Evolutionary conservation across 1,140 invertebrate species (phyloP).

Genomic region (Atta colombica): DNA sequence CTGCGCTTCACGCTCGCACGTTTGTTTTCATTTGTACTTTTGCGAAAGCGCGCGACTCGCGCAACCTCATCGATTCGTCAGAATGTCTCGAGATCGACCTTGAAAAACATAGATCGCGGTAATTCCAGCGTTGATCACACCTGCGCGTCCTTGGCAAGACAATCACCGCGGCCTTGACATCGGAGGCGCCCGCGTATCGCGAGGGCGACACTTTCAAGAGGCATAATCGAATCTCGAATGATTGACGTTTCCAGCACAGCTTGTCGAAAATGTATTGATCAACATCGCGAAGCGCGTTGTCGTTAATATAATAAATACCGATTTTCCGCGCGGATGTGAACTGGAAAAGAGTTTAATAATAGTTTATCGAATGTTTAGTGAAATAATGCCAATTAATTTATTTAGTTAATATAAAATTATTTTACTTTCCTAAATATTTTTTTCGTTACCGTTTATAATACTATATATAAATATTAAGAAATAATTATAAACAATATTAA

Average conservation of each 20-base stretch:
- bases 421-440: too few species aligned
- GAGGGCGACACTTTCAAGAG: background rate
- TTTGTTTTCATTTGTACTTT: background rate
- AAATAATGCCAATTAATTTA: too few species aligned
- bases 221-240: background rate
- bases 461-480: too few species aligned
- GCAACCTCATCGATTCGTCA: slow-evolving; percentile 56
- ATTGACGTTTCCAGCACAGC: background rate
- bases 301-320: background rate
- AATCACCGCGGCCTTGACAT: slow-evolving; percentile 53
- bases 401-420: too few species aligned
- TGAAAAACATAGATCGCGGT: slow-evolving; percentile 31
- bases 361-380: too few species aligned
- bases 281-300: background rate
- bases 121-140: slow-evolving; percentile 42
- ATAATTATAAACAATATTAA: too few species aligned
- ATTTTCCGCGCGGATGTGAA: background rate
- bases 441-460: too few species aligned
- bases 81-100: slow-evolving; percentile 46
- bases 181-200: background rate
- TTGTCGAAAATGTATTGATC: background rate
- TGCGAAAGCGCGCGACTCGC: background rate
- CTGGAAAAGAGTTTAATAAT: too few species aligned
- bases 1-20: background rate
- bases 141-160: slow-evolving; percentile 39